Base-by-base conservation (phyloP, 2,113 vertebrate genomes). In the Calypte anna region DNA sequence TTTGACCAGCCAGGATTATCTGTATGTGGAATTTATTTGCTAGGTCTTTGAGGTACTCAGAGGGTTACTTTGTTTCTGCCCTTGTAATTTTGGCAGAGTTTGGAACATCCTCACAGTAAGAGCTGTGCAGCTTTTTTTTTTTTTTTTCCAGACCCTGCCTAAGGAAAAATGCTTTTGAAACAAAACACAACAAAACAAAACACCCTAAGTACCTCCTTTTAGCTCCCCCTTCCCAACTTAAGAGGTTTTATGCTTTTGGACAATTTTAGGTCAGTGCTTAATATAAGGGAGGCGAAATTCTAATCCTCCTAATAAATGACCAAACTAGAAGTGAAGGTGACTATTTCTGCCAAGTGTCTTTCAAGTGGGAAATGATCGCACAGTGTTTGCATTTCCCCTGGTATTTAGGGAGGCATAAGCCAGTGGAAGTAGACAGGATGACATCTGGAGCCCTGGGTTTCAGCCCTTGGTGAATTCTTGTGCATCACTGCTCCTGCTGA, bases 31-130 rank as follows among this genome's bases (percentile, higher is more conserved):
- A 31, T 67, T 78, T 11, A 15, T 58, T 51, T 68, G 38, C 43
- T 74, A 74, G 59, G 63, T 25, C 23, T 43, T 46, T 10, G 9
- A 77, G 64, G 36, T 20, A 63, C 14, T 17, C 0, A 0, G 21
- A 27, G 16, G 6, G 3, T 53, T 85, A 43, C 40, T 93, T 88
- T 78, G 57, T 68, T 93, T 79, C 54, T 53, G 5, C 44, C 19
- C 16, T 80, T 82, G 31, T 76, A 76, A 68, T 85, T 55, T 55
- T 73, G 33, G 15, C 67, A 44, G 67, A 68, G 25, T 88, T 88
- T 33, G 13, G 33, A 69, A 38, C 20, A 57, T 76, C 20, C 25
- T 82, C 79, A 44, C 16, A 67, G 28, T 38, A 70, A 66, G 36
- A 59, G 22, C 28, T 59, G 40, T 70, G 80, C 24, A 51, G 27